Evolutionary conservation across 2,113 vertebrate genomes (phyloP).

Genomic region (Trogon surrucura): DNA sequence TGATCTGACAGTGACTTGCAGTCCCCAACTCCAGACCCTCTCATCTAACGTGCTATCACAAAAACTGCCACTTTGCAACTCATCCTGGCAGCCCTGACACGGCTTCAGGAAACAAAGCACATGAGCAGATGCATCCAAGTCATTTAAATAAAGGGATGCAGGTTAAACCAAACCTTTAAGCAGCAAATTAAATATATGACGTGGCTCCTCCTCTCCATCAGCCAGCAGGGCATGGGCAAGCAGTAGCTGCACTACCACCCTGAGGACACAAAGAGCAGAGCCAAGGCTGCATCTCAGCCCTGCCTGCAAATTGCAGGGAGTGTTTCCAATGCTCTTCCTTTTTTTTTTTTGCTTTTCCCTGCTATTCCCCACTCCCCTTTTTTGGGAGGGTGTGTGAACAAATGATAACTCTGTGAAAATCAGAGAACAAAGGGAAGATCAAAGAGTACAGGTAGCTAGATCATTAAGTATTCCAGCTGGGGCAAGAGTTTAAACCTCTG

Average conservation of each 20-base stretch:
- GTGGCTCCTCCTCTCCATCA: not conserved
- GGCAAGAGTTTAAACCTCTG: not conserved
- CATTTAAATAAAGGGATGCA: not conserved
- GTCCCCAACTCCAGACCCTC: not conserved
- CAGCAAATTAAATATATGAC: not conserved
- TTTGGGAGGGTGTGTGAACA: not conserved
- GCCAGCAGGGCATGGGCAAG: not conserved
- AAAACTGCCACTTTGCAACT: not conserved
- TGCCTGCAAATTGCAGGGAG: not conserved
- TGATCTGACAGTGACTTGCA: not conserved
- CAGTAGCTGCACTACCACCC: conserved; percentile 41
- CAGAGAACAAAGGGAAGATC: conserved; percentile 39
- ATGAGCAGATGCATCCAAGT: rapidly evolving
- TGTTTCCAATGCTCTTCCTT: not conserved
- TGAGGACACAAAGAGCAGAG: conserved; percentile 36
- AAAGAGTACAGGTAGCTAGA: conserved; percentile 23
- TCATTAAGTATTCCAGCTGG: conserved; percentile 19
- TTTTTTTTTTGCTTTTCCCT: not conserved
- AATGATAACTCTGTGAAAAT: not conserved
- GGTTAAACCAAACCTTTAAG: not conserved
- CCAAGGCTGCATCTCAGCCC: not conserved
- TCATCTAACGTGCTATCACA: not conserved
- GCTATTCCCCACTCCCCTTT: rapidly evolving
- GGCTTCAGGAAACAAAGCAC: not conserved
- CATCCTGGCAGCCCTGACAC: not conserved